Evolutionary conservation across 2,113 vertebrate species (phyloP).

Genomic region (Aphelocoma coerulescens): DNA sequence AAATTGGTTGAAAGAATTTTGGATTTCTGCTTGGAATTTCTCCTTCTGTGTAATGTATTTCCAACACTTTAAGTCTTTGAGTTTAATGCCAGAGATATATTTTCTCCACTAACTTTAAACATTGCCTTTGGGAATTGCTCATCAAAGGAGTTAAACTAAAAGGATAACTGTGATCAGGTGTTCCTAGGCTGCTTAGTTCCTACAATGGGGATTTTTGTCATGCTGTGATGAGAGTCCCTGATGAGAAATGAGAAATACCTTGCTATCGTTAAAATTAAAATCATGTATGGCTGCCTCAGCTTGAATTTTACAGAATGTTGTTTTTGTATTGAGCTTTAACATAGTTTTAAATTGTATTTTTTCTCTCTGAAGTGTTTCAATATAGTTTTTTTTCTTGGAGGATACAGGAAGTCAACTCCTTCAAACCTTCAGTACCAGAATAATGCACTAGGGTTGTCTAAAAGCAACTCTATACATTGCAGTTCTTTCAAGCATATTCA

Average conservation of each 20-base stretch:
- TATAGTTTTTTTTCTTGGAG: not conserved
- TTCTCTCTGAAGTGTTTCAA: not conserved
- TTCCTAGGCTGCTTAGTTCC: not conserved
- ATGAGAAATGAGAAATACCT: not conserved
- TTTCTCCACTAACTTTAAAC: slow-evolving; percentile 16
- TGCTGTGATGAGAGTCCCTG: not conserved
- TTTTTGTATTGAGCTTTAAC: not conserved
- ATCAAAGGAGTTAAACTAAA: slow-evolving; percentile 13
- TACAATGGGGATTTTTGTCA: not conserved
- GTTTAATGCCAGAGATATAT: not conserved
- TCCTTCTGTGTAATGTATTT: not conserved
- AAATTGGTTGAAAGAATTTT: not conserved
- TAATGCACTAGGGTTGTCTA: not conserved
- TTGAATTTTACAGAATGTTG: not conserved
- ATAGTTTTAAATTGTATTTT: not conserved
- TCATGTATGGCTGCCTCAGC: not conserved
- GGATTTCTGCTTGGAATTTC: not conserved
- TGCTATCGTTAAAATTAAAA: not conserved
- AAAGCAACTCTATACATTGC: not conserved
- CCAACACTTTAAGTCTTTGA: not conserved
- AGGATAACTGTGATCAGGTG: not conserved
- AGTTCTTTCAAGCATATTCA: not conserved
- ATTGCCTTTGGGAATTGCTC: not conserved
- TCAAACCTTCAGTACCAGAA: not conserved
- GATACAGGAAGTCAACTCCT: not conserved